phyloP scores from a whole-genome alignment of 2,797 vertebrate genomes.

The Centroberyx gerrardi region DNA sequence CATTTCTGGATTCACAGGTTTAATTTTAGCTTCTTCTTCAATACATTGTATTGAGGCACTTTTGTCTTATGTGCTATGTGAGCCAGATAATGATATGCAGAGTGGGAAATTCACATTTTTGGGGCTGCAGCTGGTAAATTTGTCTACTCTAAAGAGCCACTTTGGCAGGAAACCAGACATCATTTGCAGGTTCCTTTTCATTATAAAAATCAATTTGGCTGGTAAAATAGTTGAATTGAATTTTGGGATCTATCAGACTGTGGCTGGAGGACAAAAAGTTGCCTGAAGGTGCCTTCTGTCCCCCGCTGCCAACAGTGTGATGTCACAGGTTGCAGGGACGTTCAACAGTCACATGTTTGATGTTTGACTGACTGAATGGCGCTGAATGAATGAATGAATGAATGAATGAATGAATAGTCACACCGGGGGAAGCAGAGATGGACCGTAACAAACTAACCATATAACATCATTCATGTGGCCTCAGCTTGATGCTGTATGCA shows the following conservation, averaged over 20 bases:
- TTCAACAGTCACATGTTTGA: not conserved
- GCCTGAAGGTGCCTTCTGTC: not conserved
- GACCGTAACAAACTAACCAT: not conserved
- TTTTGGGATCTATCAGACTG: not conserved
- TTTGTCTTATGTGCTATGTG: no score
- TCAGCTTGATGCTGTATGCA: not conserved
- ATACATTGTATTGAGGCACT: no score
- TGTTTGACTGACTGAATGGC: not conserved
- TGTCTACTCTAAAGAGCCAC: not conserved
- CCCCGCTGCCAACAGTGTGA: not conserved
- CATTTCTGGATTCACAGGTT: not conserved
- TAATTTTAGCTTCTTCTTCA: no score
- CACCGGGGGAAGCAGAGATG: not conserved
- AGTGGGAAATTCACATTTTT: no score
- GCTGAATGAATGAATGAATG: no score
- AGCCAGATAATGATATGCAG: no score
- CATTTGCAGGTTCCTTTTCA: no score
- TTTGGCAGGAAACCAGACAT: not conserved
- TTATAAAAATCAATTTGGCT: no score
- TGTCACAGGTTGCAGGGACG: slow-evolving; percentile 17
- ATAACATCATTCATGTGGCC: not conserved
- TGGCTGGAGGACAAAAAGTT: not conserved
- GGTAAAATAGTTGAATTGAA: no score
- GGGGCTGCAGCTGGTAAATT: not conserved
- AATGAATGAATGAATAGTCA: no score